phyloP scores from a whole-genome alignment of 53 echinoderm and acorn worm species.

The Stichopus horrens region DNA sequence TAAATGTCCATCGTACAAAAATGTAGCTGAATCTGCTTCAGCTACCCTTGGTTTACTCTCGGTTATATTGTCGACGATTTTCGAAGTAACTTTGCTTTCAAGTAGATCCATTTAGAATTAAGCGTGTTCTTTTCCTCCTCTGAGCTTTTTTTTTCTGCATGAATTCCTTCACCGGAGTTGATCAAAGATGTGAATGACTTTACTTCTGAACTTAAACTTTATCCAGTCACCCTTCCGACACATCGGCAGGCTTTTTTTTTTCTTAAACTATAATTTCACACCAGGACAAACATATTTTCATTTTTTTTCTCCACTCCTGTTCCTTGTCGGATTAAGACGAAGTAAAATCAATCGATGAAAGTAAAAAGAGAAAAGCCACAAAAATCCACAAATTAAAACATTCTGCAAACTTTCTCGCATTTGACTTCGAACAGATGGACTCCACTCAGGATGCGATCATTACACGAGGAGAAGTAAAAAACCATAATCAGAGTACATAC shows the following conservation, averaged over 20 bases:
- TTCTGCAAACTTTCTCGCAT: background rate
- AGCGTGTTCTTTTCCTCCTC: too few species aligned
- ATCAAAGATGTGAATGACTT: background rate
- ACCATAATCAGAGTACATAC: background rate
- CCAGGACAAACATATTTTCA: background rate
- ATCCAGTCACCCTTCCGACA: background rate
- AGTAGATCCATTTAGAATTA: background rate
- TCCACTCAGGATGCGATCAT: background rate
- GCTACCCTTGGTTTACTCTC: background rate
- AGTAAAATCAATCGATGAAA: constrained; percentile 11
- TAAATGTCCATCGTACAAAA: background rate
- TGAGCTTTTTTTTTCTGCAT: too few species aligned
- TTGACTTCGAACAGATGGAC: constrained; percentile 5
- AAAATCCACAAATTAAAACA: constrained; percentile 26
- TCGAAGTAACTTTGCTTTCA: background rate
- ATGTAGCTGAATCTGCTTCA: background rate
- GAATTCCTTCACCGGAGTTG: background rate
- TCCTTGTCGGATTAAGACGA: background rate
- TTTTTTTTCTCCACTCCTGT: background rate
- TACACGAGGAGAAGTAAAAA: background rate
- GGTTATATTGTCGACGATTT: background rate
- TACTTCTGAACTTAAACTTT: background rate
- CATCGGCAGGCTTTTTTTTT: background rate
- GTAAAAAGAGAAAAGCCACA: background rate
- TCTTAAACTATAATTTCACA: background rate